phyloP scores from a whole-genome alignment of 1,140 invertebrate species.

The Archivesica marissinica region DNA sequence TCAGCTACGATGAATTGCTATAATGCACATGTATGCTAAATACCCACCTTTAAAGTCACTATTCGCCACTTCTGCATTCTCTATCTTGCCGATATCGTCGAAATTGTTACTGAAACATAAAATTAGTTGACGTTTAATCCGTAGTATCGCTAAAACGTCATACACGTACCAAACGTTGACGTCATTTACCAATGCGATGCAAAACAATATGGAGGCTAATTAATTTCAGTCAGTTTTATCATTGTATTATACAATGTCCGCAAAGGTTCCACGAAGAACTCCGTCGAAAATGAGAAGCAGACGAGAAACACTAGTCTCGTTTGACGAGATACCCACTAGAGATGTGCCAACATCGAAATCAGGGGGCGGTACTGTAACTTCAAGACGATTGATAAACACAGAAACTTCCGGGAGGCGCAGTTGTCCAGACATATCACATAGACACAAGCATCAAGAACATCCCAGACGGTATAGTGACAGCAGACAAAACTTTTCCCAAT shows the following conservation, averaged over 20 bases:
- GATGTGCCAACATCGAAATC: slow-evolving; percentile 13
- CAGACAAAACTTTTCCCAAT: not conserved
- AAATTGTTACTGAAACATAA: not conserved
- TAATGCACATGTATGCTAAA: too few species aligned
- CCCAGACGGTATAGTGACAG: slow-evolving; percentile 28
- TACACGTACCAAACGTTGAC: not conserved
- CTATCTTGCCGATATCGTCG: not conserved
- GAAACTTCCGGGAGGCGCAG: not conserved
- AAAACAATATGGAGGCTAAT: not conserved
- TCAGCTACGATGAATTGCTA: too few species aligned
- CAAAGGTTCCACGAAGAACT: not conserved
- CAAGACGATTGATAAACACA: not conserved
- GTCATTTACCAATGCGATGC: too few species aligned
- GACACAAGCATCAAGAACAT: not conserved
- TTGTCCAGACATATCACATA: not conserved
- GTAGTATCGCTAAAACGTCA: not conserved
- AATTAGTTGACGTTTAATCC: not conserved
- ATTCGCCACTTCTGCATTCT: not conserved
- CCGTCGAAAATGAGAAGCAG: slow-evolving; percentile 45
- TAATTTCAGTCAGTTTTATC: not conserved
- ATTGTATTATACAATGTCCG: not conserved
- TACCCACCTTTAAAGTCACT: slow-evolving; percentile 1
- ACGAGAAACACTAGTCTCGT: slow-evolving; percentile 11
- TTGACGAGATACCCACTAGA: slow-evolving; percentile 55
- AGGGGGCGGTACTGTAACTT: not conserved